Evolutionary conservation across 2,113 vertebrate species (phyloP).

Genomic region (Potamarius usumacintae): DNA sequence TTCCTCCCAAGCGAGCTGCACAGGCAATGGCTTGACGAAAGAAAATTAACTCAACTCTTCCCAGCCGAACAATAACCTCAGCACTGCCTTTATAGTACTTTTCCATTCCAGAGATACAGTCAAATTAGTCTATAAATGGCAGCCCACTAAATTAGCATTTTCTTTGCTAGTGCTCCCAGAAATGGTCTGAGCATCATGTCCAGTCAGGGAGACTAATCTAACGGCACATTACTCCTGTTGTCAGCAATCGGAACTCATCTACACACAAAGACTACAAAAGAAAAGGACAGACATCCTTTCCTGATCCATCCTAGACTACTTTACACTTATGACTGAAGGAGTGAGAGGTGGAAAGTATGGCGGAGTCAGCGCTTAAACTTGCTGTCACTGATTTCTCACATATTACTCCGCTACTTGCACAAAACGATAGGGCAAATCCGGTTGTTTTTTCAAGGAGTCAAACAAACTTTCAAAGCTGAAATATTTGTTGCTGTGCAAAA

Average conservation of each 20-base stretch:
- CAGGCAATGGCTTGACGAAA: background rate
- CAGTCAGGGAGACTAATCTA: background rate
- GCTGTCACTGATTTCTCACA: background rate
- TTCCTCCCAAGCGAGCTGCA: background rate
- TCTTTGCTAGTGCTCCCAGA: background rate
- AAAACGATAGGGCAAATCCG: background rate
- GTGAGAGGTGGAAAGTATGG: background rate
- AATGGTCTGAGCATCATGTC: background rate
- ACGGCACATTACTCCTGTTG: background rate
- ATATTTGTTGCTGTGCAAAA: conserved; percentile 16
- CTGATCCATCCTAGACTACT: conserved; percentile 38
- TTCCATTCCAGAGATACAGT: background rate
- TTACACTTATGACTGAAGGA: conserved; percentile 15
- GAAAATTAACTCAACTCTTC: background rate
- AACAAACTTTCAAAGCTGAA: background rate
- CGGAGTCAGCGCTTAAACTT: background rate
- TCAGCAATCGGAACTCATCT: conserved; percentile 1
- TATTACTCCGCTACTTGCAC: conserved; percentile 24
- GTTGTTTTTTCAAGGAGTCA: background rate
- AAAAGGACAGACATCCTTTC: background rate
- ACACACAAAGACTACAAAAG: background rate
- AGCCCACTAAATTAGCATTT: background rate
- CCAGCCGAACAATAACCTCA: background rate
- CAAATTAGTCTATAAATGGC: background rate
- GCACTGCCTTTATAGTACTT: background rate